phyloP scores from a whole-genome alignment of 2,888 invertebrate genomes.

The Dasypolia templi region DNA sequence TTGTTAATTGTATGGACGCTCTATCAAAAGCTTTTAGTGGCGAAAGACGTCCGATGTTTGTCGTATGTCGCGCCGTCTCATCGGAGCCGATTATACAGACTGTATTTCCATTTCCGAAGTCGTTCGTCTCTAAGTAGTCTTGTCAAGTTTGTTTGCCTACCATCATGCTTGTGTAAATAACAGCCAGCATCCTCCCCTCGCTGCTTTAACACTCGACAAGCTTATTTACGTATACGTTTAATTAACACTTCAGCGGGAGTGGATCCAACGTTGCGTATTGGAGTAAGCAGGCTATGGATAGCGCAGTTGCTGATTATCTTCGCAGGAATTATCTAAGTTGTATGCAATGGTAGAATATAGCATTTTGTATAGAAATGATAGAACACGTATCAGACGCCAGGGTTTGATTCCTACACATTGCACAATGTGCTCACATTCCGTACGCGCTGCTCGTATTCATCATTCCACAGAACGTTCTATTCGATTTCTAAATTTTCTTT shows the following conservation, averaged over 20 bases:
- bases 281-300: conserved; percentile 65
- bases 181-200: conserved; percentile 68
- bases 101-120: conserved; percentile 59
- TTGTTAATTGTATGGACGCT: conserved; percentile 27
- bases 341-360: conserved; percentile 62
- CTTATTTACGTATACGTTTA: conserved; percentile 81
- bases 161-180: conserved; percentile 85
- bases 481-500: conserved; percentile 46
- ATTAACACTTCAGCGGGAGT: conserved; percentile 81
- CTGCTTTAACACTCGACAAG: conserved; percentile 71
- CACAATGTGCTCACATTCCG: conserved; percentile 76
- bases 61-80: conserved; percentile 74
- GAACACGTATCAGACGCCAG: conserved; percentile 68
- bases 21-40: conserved; percentile 75
- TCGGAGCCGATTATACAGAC: conserved; percentile 58
- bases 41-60: conserved; percentile 76
- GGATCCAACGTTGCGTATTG: conserved; percentile 67
- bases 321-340: conserved; percentile 73
- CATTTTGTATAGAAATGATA: conserved; percentile 70
- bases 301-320: conserved; percentile 71
- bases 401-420: conserved; percentile 78
- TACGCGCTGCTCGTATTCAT: conserved; percentile 66
- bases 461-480: conserved; percentile 49
- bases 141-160: conserved; percentile 83
- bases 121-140: conserved; percentile 75